These are phyloP conservation scores for Aspidiotus destructor DNA, from an alignment of 2,888 invertebrate species.

Conservation along the genomic window DNA sequence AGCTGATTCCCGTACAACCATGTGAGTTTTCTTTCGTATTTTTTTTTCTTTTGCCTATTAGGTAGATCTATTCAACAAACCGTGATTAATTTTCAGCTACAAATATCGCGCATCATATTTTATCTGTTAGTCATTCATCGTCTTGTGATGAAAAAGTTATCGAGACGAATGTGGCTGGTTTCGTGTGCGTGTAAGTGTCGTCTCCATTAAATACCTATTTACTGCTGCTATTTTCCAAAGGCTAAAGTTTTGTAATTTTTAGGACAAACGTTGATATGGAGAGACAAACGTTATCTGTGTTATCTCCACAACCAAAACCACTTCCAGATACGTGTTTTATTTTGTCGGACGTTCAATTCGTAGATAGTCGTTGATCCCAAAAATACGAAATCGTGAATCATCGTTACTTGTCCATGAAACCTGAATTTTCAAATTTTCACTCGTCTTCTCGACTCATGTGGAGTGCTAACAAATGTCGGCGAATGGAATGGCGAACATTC, in stretches of 20 bases:
- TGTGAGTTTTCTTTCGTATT: constrained; percentile 42
- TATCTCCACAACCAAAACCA: constrained; percentile 89
- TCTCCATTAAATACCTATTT: constrained; percentile 8
- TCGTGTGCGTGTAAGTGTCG: constrained; percentile 76
- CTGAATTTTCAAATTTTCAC: too few species aligned
- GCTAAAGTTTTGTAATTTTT: constrained; percentile 40
- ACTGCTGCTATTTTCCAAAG: constrained; percentile 15
- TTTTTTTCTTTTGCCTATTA: not conserved
- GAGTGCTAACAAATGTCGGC: too few species aligned
- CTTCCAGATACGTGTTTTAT: constrained; percentile 78
- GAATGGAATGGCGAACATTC: too few species aligned
- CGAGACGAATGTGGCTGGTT: constrained; percentile 78
- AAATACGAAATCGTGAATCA: not conserved
- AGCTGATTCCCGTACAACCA: constrained; percentile 71
- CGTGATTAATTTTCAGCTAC: constrained; percentile 41
- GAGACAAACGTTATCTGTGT: constrained; percentile 72
- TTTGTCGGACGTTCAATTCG: constrained; percentile 84
- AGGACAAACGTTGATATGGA: constrained; percentile 86
- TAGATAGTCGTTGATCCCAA: constrained; percentile 56
- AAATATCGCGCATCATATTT: constrained; percentile 72
- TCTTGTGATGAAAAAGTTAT: constrained; percentile 74
- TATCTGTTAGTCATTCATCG: constrained; percentile 80
- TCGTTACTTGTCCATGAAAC: too few species aligned
- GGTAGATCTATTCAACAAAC: not conserved
- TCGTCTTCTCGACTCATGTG: too few species aligned